phyloP scores from a whole-genome alignment of 2,113 vertebrate species.

The Bufo bufo region DNA sequence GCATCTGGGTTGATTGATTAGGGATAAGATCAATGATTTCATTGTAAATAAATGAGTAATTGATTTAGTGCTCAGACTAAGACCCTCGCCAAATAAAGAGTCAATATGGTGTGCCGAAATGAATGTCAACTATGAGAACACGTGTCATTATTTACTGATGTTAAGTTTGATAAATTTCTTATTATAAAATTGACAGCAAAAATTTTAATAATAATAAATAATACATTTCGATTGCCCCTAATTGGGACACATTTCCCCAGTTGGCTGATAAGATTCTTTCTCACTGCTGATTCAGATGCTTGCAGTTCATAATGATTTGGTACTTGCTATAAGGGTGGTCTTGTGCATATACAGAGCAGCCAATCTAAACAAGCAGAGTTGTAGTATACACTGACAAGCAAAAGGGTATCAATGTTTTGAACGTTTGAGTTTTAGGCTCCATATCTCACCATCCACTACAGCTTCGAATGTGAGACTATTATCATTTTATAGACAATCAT shows the following conservation, averaged over 20 bases:
- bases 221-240: too few relatives aligned
- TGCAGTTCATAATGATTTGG: neutral
- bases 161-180: neutral
- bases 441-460: too few relatives aligned
- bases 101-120: neutral
- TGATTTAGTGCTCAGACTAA: conserved; percentile 17
- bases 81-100: neutral
- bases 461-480: too few relatives aligned
- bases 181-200: neutral
- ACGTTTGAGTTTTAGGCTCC: too few relatives aligned
- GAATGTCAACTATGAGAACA: neutral
- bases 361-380: neutral
- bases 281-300: too few relatives aligned
- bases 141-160: neutral
- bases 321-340: neutral
- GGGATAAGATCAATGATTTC: conserved; percentile 37
- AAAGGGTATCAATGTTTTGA: too few relatives aligned
- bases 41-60: conserved; percentile 44
- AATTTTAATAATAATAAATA: too few relatives aligned
- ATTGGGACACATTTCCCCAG: neutral
- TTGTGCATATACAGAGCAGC: neutral
- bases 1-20: conserved; percentile 17
- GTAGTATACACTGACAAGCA: too few relatives aligned
- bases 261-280: too few relatives aligned
- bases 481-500: too few relatives aligned